These are phyloP conservation scores for Pollicipes pollicipes DNA, from an alignment of 1,140 invertebrate species.

Conservation along the genomic window DNA sequence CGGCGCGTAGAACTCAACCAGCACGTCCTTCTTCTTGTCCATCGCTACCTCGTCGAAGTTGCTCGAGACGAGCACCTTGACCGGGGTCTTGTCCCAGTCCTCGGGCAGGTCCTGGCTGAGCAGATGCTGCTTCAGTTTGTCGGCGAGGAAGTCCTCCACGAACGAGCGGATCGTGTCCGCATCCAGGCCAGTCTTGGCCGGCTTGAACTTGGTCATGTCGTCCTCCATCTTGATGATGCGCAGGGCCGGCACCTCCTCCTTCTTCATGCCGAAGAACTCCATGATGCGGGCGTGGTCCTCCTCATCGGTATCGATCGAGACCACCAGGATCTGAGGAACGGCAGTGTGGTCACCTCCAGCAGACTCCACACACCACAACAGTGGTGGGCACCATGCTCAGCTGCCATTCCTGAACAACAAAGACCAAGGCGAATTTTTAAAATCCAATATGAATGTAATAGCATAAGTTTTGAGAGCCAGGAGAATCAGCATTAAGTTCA, in stretches of 20 bases:
- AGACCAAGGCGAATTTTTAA: too few species aligned
- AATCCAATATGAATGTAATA: too few species aligned
- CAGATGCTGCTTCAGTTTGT: slow-evolving; percentile 84
- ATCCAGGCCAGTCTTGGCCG: slow-evolving; percentile 53
- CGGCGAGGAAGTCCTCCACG: slow-evolving; percentile 69
- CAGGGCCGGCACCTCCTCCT: slow-evolving; percentile 52
- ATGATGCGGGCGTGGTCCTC: slow-evolving; percentile 91
- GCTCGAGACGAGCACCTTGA: slow-evolving; percentile 79
- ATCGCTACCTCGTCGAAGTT: slow-evolving; percentile 92
- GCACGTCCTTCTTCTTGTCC: slow-evolving; percentile 74
- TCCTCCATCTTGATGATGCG: slow-evolving; percentile 86
- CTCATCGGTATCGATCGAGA: slow-evolving; percentile 85
- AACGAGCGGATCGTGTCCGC: slow-evolving; percentile 63
- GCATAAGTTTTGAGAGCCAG: too few species aligned
- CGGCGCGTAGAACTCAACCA: slow-evolving; percentile 97
- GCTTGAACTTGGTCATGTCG: slow-evolving; percentile 98
- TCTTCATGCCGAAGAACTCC: slow-evolving; percentile 96
- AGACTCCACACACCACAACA: too few species aligned
- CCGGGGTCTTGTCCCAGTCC: slow-evolving; percentile 91
- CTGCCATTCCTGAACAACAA: slow-evolving; percentile 6
- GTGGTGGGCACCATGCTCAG: slow-evolving; percentile 17
- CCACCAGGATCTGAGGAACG: slow-evolving; percentile 56
- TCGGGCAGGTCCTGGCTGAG: slow-evolving; percentile 84
- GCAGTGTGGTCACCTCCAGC: too few species aligned
- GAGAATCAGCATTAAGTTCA: too few species aligned